Percentiles rank a stretch among this genome's conserved stretches.
Conservation (phyloP, 2,113 vertebrate species). For the Callopanchax toddi region DNA sequence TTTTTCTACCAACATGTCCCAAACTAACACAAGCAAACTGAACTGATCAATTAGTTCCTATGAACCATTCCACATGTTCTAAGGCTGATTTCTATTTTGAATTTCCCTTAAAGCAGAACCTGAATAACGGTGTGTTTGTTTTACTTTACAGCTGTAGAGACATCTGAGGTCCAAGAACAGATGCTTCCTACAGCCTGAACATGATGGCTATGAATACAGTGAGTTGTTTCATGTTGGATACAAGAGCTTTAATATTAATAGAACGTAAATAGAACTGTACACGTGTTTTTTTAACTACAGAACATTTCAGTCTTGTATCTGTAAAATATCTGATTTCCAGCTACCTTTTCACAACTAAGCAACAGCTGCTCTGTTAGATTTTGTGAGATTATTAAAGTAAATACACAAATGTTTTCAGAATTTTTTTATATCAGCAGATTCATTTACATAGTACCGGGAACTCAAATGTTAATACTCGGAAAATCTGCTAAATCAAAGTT, state of each 20-base stretch:
- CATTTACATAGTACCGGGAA: background rate
- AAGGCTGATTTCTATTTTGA: background rate
- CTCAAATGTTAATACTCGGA: background rate
- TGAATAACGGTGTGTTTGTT: background rate
- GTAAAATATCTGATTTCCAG: too few relatives aligned
- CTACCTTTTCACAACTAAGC: too few relatives aligned
- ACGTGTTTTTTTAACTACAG: too few relatives aligned
- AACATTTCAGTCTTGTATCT: background rate
- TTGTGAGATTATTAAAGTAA: background rate
- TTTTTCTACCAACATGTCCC: too few relatives aligned
- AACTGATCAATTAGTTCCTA: background rate
- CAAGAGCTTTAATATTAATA: background rate
- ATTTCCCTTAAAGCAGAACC: background rate
- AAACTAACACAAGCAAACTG: too few relatives aligned
- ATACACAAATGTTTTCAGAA: background rate
- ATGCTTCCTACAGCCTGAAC: background rate
- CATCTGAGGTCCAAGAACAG: background rate
- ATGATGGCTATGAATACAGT: background rate
- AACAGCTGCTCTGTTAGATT: background rate
- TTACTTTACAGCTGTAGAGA: conserved; percentile 5
- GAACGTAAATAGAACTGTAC: too few relatives aligned
- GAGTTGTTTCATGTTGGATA: background rate
- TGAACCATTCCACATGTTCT: background rate
- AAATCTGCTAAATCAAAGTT: background rate
- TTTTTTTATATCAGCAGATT: background rate